Conservation (phyloP, 2,113 vertebrate species). For the Apodemus speciosus region DNA sequence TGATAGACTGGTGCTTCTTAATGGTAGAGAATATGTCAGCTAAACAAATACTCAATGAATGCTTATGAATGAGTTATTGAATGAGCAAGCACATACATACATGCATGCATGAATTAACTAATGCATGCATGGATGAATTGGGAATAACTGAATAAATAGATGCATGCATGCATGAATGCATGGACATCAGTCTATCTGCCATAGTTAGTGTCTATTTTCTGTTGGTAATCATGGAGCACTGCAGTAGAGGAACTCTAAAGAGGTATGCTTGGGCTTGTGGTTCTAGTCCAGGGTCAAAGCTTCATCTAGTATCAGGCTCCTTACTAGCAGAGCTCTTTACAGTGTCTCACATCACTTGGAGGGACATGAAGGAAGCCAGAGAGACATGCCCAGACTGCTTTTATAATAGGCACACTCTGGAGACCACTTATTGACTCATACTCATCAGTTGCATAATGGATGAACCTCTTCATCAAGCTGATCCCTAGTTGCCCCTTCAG, state of each 20-base stretch:
- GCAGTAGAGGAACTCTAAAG: background rate
- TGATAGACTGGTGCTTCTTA: background rate
- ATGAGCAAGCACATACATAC: background rate
- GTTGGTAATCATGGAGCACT: background rate
- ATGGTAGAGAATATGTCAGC: too few relatives aligned
- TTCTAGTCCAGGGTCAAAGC: background rate
- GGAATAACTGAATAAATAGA: background rate
- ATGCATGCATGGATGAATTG: background rate
- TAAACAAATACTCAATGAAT: background rate
- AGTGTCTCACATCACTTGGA: fast-evolving
- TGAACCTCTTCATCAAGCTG: background rate
- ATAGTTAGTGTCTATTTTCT: background rate
- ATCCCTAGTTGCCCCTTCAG: background rate
- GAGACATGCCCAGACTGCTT: background rate
- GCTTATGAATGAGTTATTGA: too few relatives aligned
- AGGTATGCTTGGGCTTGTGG: background rate
- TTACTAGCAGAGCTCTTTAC: background rate
- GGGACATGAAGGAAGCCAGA: too few relatives aligned
- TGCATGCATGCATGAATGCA: background rate
- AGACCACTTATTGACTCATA: background rate
- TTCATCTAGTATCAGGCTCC: background rate
- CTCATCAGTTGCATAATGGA: background rate
- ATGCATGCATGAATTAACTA: background rate
- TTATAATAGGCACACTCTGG: background rate
- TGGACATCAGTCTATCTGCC: background rate